Evolutionary conservation across 2,113 vertebrate species (phyloP), one percentile per base, ranked within the genome.

Genomic region (Paraplagusia blochii): DNA sequence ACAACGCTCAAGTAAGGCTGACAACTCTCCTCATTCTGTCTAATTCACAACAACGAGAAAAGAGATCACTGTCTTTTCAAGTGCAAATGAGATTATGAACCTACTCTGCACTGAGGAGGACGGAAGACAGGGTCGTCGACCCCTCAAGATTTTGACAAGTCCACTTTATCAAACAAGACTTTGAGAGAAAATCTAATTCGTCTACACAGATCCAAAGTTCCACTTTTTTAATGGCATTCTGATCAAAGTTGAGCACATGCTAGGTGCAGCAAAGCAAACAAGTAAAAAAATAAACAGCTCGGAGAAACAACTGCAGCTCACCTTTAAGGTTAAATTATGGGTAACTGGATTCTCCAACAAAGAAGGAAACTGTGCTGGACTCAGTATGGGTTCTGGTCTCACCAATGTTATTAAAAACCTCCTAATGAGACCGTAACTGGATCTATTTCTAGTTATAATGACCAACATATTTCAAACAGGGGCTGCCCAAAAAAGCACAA

Each of bases 1-100:
- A 11, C 15, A 13, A 11, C n/a, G 15, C 62, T 71, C 51, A 50
- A 64, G 10, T 34, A 72, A 50, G 22, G 50, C 66, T 81, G 77
- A 87, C 83, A 75, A 43, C 56, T 60, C 61, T 67, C 70, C 18
- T 78, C 68, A 58, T 65, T 77, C 66, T 53, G 51, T 70, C 61
- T 57, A 57, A 67, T 74, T 81, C 60, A 44, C 22, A 42, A 62
- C 50, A 67, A 69, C 64, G 35, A 22, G 48, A 42, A n/a, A 38
- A 53, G 52, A 69, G 73, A 74, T 84, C 73, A 68, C 59, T 72
- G 54, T 70, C 70, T 69, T 85, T 84, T 86, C 54, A 83, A 81
- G 84, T 84, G 82, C 74, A 86, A 84, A 87, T 81, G 63, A 85
- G 58, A 84, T 75, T 44, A 50, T 61, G 69, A 77, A 63, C 49